Percentiles rank a stretch among this genome's conserved stretches.
Conservation (phyloP, 2,113 vertebrate species). For the Paralichthys olivaceus region DNA sequence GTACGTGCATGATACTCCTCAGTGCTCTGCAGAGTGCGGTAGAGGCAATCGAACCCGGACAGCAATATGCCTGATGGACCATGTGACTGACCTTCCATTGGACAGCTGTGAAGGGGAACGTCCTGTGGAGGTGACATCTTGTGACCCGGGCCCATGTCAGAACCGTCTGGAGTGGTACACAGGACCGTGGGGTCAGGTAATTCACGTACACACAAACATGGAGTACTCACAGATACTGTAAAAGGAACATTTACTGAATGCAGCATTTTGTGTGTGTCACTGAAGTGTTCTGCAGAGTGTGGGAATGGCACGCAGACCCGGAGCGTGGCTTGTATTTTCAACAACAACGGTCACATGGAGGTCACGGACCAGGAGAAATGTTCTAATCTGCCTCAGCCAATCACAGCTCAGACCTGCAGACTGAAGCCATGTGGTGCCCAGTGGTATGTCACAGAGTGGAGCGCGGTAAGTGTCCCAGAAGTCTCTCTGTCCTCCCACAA, state of each 20-base stretch:
- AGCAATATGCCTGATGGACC: slow-evolving; percentile 89
- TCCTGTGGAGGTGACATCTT: slow-evolving; percentile 81
- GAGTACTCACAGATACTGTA: neutral
- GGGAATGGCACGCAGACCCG: slow-evolving; percentile 85
- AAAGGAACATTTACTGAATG: slow-evolving; percentile 1
- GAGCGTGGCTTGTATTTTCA: slow-evolving; percentile 83
- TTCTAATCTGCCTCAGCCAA: slow-evolving; percentile 78
- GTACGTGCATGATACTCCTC: slow-evolving; percentile 15
- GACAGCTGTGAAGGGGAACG: slow-evolving; percentile 89
- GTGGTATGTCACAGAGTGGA: slow-evolving; percentile 87
- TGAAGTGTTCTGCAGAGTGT: slow-evolving; percentile 88
- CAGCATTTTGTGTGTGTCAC: neutral
- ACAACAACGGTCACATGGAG: slow-evolving; percentile 73
- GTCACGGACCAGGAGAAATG: slow-evolving; percentile 80
- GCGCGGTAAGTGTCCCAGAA: slow-evolving; percentile 74
- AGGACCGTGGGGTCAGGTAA: slow-evolving; percentile 93
- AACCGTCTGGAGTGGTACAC: slow-evolving; percentile 90
- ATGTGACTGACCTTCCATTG: slow-evolving; percentile 88
- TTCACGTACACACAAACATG: neutral
- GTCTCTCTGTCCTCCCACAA: neutral
- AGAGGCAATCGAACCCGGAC: slow-evolving; percentile 86
- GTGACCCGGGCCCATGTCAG: slow-evolving; percentile 86
- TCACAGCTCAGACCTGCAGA: slow-evolving; percentile 81
- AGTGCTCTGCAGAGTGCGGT: slow-evolving; percentile 92
- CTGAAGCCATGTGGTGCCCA: slow-evolving; percentile 79